Conservation (phyloP, 2,113 vertebrate species). For the Salvelinus fontinalis region DNA sequence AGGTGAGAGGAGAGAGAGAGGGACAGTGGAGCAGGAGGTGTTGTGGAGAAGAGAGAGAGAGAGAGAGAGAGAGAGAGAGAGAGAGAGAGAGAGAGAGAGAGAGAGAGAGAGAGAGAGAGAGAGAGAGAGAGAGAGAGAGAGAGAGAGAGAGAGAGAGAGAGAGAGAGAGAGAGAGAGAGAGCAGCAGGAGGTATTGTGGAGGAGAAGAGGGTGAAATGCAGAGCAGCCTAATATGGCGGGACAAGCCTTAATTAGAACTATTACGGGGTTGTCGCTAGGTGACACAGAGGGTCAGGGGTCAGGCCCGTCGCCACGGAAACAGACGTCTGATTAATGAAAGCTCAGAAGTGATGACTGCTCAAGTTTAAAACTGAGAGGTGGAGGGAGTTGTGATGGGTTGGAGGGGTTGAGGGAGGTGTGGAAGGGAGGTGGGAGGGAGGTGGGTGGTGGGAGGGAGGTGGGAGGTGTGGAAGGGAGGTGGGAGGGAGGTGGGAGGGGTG, state of each 20-base stretch:
- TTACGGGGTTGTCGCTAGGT: constrained; percentile 41
- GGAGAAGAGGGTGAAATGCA: constrained; percentile 39
- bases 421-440: too few species aligned
- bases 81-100: too few species aligned
- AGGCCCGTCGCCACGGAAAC: constrained; percentile 34
- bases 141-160: constrained; percentile 43
- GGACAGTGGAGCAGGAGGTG: not conserved
- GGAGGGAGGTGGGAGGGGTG: too few species aligned
- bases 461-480: too few species aligned
- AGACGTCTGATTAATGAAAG: constrained; percentile 56
- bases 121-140: constrained; percentile 45
- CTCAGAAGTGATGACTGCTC: constrained; percentile 47
- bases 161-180: not conserved
- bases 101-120: constrained; percentile 11
- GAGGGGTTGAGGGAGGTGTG: too few species aligned
- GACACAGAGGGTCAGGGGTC: constrained; percentile 36
- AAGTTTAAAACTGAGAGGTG: constrained; percentile 47
- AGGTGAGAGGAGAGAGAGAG: constrained; percentile 53
- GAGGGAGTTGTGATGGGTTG: not conserved
- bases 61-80: constrained; percentile 13
- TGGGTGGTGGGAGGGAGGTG: too few species aligned
- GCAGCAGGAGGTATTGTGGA: not conserved
- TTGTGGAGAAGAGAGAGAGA: constrained; percentile 36
- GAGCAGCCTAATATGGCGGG: constrained; percentile 47
- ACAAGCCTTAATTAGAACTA: constrained; percentile 64